Evolutionary conservation across 2,888 invertebrate genomes (phyloP), one percentile per base, ranked within the genome.

Genomic region (Amblyjoppa proteus): DNA sequence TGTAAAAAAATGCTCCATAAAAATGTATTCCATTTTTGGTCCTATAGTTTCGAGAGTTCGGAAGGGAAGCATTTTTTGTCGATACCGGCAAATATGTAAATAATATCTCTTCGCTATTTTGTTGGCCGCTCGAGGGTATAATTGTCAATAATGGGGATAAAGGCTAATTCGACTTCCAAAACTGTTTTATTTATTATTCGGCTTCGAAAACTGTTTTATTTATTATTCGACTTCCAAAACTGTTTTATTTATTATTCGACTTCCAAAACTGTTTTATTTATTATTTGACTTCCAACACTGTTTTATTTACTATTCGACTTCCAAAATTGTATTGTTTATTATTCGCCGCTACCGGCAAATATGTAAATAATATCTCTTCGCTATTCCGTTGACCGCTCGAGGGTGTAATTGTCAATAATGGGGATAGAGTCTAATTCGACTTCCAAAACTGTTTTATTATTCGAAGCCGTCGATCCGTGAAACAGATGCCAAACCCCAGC

Each of bases 371-470:
- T 25, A 58, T 28, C 11, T 58, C 11, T 28, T 58, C 3, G 11
- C 28, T 58, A 25, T 34, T 64, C 0, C 16, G 1, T 61, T 61
- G 4, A 16, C 28, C 16, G 16, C 16, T 34, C 31, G 16, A 34
- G 1, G 34, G n/a, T 13, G 16, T 16, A 31, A 64, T 31, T n/a
- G 31, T 7, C 53, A n/a, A 64, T 31, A 64, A 31, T 31, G 16
- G 64, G 1, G 16, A 31, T 34, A 58, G 1, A 13, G 28, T 64
- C 41, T 16, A 45, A 68, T 25, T 53, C 25, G 61, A 28, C 61
- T 64, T 38, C n/a, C 6, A 16, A 64, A 81, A 81, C 81, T 69
- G 85, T 78, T 77, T 85, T 73, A 74, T 85, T 79, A 81, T 84
- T 81, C 73, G 38, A 16, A 84, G 31, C 76, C 74, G 68, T 38